Evolutionary conservation across 2,797 vertebrate species (phyloP).

Genomic region (Sylvia borin): DNA sequence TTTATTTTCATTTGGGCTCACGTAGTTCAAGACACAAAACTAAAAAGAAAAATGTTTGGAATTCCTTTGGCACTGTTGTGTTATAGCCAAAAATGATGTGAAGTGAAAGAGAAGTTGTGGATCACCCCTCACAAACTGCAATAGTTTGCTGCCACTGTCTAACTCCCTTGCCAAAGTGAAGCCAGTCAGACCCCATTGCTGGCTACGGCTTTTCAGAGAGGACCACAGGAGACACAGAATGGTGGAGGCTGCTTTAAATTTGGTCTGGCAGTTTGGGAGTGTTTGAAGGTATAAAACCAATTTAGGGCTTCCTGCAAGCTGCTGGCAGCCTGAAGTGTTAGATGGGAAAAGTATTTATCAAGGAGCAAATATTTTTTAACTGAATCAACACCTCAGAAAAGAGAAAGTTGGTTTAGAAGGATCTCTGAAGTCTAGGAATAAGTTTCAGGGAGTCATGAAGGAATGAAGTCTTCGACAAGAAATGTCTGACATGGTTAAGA

Average conservation of each 20-base stretch:
- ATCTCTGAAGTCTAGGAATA: background rate
- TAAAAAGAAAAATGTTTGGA: background rate
- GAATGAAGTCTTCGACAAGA: background rate
- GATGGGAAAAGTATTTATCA: background rate
- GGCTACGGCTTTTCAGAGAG: background rate
- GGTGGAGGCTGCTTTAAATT: background rate
- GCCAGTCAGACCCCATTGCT: background rate
- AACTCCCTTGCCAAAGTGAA: background rate
- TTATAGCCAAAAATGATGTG: background rate
- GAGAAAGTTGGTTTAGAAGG: background rate
- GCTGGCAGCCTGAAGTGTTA: background rate
- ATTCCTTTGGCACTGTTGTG: background rate
- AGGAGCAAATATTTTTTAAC: background rate
- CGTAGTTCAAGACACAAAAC: background rate
- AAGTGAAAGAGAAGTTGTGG: background rate
- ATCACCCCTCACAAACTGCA: background rate
- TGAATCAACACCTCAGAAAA: background rate
- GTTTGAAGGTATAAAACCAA: background rate
- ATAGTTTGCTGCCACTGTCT: background rate
- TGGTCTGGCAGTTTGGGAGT: background rate
- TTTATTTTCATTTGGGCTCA: background rate
- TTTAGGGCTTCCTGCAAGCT: background rate
- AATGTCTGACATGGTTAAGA: background rate
- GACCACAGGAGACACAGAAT: background rate
- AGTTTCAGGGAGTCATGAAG: background rate